Evolutionary conservation across 2,888 invertebrate genomes (phyloP).

Genomic region (Hipparchia semele): DNA sequence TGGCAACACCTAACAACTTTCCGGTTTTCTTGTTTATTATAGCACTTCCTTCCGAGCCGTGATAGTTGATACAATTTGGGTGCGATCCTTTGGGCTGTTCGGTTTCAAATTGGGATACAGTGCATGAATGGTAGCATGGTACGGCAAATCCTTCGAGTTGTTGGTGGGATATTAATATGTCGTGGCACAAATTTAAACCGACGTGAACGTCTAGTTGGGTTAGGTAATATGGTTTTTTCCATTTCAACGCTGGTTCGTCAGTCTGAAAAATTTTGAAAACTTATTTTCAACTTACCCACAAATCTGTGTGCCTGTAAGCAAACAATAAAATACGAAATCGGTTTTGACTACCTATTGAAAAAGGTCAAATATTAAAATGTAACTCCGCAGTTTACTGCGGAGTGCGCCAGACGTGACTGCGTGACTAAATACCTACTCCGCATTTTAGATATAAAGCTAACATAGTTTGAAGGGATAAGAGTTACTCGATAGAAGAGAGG

Average conservation of each 20-base stretch:
- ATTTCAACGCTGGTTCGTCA: conserved; percentile 37
- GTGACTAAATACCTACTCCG: too few species aligned
- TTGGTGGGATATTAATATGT: conserved; percentile 46
- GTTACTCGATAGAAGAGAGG: too few species aligned
- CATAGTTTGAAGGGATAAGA: too few species aligned
- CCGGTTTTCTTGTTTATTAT: conserved; percentile 48
- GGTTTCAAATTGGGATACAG: conserved; percentile 40
- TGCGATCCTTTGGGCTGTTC: not conserved
- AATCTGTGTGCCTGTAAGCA: too few species aligned
- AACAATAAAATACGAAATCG: too few species aligned
- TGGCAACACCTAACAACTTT: conserved; percentile 58
- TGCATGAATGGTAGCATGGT: conserved; percentile 65
- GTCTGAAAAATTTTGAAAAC: conserved; percentile 43
- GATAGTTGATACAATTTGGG: conserved; percentile 49
- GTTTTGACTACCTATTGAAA: too few species aligned
- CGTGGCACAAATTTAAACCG: conserved; percentile 51
- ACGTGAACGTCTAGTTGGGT: conserved; percentile 51
- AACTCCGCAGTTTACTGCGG: too few species aligned
- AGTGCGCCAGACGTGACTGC: too few species aligned
- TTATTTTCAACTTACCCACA: not conserved
- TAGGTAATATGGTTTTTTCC: conserved; percentile 42
- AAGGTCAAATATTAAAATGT: too few species aligned
- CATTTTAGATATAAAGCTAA: too few species aligned
- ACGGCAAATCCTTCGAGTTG: conserved; percentile 48
- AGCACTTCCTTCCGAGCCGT: conserved; percentile 61